Conservation (phyloP, 2,113 vertebrate genomes). For the Geococcyx californianus region DNA sequence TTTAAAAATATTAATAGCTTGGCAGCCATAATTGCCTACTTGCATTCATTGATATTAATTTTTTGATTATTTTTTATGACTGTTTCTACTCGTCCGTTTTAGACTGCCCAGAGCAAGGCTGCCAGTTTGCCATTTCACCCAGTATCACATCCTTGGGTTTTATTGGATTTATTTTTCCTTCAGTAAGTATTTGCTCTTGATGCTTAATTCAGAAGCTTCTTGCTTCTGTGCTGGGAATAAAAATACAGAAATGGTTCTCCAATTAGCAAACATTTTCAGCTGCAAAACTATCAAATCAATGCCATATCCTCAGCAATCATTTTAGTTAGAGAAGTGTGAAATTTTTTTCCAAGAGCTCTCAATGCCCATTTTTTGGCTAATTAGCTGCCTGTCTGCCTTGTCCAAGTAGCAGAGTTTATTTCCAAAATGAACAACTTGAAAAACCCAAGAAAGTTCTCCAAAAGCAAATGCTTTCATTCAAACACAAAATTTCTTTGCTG, state of each 20-base stretch:
- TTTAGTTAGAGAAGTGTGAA: slow-evolving; percentile 7
- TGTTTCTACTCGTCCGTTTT: background rate
- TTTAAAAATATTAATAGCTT: background rate
- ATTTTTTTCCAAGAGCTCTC: background rate
- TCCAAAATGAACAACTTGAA: slow-evolving; percentile 24
- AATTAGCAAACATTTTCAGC: slow-evolving; percentile 55
- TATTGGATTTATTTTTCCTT: slow-evolving; percentile 21
- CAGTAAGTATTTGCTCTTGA: slow-evolving; percentile 10
- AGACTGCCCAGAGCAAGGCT: background rate
- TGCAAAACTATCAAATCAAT: slow-evolving; percentile 59
- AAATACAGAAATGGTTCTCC: slow-evolving; percentile 21
- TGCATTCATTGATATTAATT: background rate
- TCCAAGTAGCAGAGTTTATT: slow-evolving; percentile 41
- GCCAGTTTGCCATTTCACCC: background rate
- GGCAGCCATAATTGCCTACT: background rate
- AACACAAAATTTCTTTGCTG: background rate
- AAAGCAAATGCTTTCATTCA: background rate
- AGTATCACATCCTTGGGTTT: background rate
- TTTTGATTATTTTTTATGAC: background rate
- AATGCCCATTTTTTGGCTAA: slow-evolving; percentile 43
- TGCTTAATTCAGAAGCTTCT: slow-evolving; percentile 30
- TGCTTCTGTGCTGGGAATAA: slow-evolving; percentile 28
- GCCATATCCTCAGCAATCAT: slow-evolving; percentile 48
- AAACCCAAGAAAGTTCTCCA: background rate
- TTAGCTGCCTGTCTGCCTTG: slow-evolving; percentile 33